Percentiles rank a stretch among this genome's conserved stretches.
Conservation (phyloP, 2,888 invertebrate species). For the Heliconius aoede region DNA sequence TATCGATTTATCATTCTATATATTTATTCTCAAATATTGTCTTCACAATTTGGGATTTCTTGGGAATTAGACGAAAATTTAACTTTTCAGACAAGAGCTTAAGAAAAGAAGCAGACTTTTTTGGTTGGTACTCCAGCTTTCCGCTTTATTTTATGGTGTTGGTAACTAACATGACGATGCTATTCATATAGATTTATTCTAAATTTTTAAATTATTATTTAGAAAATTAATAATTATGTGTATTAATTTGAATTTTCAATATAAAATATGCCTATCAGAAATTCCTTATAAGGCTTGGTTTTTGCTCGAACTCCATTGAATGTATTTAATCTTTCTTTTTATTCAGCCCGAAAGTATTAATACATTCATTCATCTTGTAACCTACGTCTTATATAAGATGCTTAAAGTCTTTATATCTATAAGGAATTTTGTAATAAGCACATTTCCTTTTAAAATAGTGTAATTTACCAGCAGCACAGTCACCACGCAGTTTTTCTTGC, state of each 20-base stretch:
- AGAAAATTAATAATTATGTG: not conserved
- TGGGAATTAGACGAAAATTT: slow-evolving; percentile 65
- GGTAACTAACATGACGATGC: slow-evolving; percentile 16
- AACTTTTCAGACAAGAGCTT: slow-evolving; percentile 77
- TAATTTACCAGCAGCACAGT: slow-evolving; percentile 25
- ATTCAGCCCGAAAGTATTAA: not conserved
- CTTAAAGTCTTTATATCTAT: too few species aligned
- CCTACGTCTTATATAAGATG: too few species aligned
- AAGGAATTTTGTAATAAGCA: not conserved
- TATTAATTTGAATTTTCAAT: not conserved
- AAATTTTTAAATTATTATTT: not conserved
- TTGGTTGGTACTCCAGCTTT: slow-evolving; percentile 76
- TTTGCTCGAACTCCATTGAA: not conserved
- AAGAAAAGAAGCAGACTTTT: slow-evolving; percentile 76
- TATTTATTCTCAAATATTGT: not conserved
- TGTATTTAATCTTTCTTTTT: not conserved
- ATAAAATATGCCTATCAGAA: not conserved
- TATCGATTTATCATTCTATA: not conserved
- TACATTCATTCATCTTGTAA: not conserved
- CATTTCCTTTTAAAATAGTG: not conserved
- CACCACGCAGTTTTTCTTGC: slow-evolving; percentile 27
- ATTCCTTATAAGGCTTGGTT: not conserved
- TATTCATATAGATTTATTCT: not conserved
- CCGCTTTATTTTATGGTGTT: slow-evolving; percentile 40
- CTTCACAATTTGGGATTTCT: slow-evolving; percentile 17